Evolutionary conservation across 2,888 invertebrate species (phyloP).

Genomic region (Agrochola lota): DNA sequence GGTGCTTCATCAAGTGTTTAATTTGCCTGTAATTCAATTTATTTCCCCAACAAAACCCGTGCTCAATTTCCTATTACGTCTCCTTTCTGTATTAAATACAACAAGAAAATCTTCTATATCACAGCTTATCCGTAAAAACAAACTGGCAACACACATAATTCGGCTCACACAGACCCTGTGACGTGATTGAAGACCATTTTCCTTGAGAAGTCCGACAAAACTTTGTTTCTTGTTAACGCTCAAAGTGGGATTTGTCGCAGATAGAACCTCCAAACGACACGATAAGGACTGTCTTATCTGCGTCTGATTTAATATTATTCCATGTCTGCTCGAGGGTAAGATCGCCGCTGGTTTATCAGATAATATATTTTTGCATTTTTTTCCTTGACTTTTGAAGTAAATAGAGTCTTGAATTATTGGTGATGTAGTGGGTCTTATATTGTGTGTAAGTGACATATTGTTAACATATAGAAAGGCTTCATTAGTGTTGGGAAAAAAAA

Average conservation of each 20-base stretch:
- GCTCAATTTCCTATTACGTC: not conserved
- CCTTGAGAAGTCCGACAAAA: slow-evolving; percentile 51
- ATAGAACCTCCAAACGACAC: slow-evolving; percentile 62
- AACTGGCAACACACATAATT: slow-evolving; percentile 49
- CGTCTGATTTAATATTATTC: slow-evolving; percentile 67
- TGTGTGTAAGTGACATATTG: not conserved
- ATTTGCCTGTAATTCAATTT: not conserved
- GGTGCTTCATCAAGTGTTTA: not conserved
- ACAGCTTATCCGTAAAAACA: slow-evolving; percentile 41
- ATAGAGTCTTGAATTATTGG: slow-evolving; percentile 16
- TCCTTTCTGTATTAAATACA: not conserved
- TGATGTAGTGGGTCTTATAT: not conserved
- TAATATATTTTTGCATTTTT: slow-evolving; percentile 59
- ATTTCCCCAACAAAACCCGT: not conserved
- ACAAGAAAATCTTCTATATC: slow-evolving; percentile 19
- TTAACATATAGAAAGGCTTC: not conserved
- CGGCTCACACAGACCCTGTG: slow-evolving; percentile 44
- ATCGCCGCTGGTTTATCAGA: slow-evolving; percentile 61
- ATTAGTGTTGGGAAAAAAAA: not conserved
- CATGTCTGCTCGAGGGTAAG: slow-evolving; percentile 48
- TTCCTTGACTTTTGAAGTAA: slow-evolving; percentile 39
- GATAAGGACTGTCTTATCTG: slow-evolving; percentile 66
- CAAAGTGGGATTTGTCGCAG: slow-evolving; percentile 64
- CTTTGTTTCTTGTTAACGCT: slow-evolving; percentile 67
- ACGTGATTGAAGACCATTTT: slow-evolving; percentile 60